These are phyloP conservation scores for Electrophaes corylata DNA, from an alignment of 2,888 invertebrate genomes.

Conservation along the genomic window DNA sequence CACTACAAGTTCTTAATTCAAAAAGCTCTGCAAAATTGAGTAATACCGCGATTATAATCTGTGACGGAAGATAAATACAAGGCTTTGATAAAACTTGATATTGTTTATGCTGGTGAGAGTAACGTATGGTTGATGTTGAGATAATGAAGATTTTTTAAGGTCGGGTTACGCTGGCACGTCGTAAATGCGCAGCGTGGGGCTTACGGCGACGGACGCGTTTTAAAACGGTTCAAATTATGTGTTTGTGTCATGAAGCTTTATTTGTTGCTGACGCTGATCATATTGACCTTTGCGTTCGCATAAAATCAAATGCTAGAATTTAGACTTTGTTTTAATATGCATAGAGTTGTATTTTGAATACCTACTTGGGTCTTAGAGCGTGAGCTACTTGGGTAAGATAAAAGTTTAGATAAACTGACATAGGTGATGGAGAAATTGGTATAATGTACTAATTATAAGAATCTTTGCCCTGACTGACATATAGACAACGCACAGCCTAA, in stretches of 20 bases:
- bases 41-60: constrained; percentile 13
- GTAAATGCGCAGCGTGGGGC: constrained; percentile 59
- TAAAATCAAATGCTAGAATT: constrained; percentile 7
- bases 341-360: background rate
- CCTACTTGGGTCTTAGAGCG: background rate
- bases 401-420: background rate
- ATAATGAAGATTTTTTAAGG: constrained; percentile 70
- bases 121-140: constrained; percentile 60
- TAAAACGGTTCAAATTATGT: constrained; percentile 30
- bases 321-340: background rate
- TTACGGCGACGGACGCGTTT: constrained; percentile 28
- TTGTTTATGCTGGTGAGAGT: constrained; percentile 57
- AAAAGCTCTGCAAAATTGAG: background rate
- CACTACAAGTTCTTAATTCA: background rate
- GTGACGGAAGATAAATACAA: constrained; percentile 40
- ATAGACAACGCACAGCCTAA: too few relatives aligned
- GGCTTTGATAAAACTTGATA: constrained; percentile 44
- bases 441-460: too few relatives aligned
- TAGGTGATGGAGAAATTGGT: too few relatives aligned
- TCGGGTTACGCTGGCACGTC: constrained; percentile 63
- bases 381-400: background rate
- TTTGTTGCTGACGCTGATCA: constrained; percentile 31
- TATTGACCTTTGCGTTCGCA: constrained; percentile 7
- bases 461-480: too few relatives aligned
- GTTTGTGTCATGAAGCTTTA: constrained; percentile 49